Conservation (phyloP, 2,113 vertebrate genomes). For the Crotalus helleri region DNA sequence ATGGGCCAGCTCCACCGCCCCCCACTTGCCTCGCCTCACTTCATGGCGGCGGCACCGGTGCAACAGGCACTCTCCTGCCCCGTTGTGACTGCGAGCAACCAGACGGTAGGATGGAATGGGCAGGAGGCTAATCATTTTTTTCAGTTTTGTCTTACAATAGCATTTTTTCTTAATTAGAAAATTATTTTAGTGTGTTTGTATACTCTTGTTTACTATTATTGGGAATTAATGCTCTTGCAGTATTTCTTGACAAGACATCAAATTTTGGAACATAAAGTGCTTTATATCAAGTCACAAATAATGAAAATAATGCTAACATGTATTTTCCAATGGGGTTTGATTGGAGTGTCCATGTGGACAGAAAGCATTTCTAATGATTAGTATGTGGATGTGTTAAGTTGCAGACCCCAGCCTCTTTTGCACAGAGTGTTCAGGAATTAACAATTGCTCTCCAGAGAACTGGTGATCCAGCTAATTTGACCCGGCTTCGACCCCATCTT, state of each 20-base stretch:
- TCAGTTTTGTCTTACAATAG: not conserved
- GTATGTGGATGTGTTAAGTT: conserved; percentile 73
- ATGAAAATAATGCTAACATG: not conserved
- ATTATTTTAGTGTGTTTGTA: not conserved
- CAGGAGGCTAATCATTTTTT: not conserved
- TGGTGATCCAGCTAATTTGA: conserved; percentile 96
- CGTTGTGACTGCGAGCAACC: no score
- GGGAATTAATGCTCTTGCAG: not conserved
- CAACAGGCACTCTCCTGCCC: no score
- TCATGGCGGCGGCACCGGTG: no score
- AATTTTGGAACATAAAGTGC: not conserved
- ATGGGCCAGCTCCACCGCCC: no score
- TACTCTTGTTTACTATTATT: not conserved
- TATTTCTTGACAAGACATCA: not conserved
- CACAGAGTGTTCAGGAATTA: conserved; percentile 97
- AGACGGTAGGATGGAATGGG: not conserved
- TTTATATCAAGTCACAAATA: not conserved
- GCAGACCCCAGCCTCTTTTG: conserved; percentile 98
- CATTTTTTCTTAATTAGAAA: not conserved
- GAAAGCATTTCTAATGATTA: conserved; percentile 55
- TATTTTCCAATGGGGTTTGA: not conserved
- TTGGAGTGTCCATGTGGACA: not conserved
- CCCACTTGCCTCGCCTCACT: no score
- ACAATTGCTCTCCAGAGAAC: conserved; percentile 97
- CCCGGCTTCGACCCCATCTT: conserved; percentile 90